Evolutionary conservation across 2,797 vertebrate genomes (phyloP).

Genomic region (Momotus momota): DNA sequence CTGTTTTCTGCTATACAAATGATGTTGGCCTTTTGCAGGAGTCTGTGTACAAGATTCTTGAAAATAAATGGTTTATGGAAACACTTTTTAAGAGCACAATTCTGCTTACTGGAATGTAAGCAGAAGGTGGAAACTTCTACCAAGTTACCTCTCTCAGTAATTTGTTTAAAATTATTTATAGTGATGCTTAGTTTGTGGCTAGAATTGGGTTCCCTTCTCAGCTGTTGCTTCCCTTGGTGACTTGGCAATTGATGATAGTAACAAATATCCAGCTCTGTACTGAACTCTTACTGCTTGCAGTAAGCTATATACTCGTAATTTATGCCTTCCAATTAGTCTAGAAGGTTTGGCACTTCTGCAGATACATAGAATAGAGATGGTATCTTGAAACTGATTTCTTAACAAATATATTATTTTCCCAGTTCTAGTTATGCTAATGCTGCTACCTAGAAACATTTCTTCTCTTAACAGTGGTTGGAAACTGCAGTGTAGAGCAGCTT

Average conservation of each 20-base stretch:
- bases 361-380: neutral
- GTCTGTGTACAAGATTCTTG: neutral
- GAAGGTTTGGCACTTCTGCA: neutral
- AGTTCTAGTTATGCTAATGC: neutral
- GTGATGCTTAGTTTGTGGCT: neutral
- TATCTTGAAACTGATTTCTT: neutral
- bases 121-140: neutral
- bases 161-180: neutral
- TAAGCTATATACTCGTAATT: neutral
- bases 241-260: neutral
- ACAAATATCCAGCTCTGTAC: neutral
- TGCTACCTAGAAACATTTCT: neutral
- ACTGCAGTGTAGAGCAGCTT: neutral
- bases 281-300: neutral
- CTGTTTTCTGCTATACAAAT: neutral
- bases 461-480: neutral
- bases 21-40: neutral
- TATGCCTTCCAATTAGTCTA: neutral
- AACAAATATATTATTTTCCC: neutral
- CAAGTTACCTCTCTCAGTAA: neutral
- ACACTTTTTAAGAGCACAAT: neutral
- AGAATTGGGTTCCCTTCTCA: neutral
- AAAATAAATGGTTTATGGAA: neutral
- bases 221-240: neutral
- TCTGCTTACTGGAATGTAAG: neutral